Evolutionary conservation across 2,113 vertebrate species (phyloP).

Genomic region (Pangasianodon gigas): DNA sequence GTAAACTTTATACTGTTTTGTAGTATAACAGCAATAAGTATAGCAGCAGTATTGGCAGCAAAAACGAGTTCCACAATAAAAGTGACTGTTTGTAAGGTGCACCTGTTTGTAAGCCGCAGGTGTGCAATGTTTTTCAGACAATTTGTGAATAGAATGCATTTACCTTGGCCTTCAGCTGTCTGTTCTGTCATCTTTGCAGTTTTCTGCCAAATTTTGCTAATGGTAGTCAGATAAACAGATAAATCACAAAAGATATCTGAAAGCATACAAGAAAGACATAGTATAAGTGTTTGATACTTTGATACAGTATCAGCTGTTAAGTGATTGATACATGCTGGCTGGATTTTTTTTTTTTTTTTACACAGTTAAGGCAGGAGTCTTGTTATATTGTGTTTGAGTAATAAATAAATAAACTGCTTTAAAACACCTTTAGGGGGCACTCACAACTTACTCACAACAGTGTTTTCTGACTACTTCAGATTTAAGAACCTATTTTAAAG

Average conservation of each 20-base stretch:
- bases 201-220: constrained; percentile 59
- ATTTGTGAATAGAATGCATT: neutral
- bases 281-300: neutral
- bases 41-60: too few relatives aligned
- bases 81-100: too few relatives aligned
- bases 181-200: constrained; percentile 55
- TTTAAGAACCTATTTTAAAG: neutral
- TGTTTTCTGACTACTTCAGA: constrained; percentile 14
- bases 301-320: neutral
- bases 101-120: too few relatives aligned
- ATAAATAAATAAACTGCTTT: neutral
- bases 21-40: too few relatives aligned
- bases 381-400: neutral
- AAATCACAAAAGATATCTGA: constrained; percentile 17
- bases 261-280: constrained; percentile 9
- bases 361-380: neutral
- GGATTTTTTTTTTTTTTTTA: too few relatives aligned
- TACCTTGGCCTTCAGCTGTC: constrained; percentile 63
- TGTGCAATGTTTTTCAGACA: neutral
- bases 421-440: constrained; percentile 29
- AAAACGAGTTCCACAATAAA: too few relatives aligned
- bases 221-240: neutral
- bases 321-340: neutral
- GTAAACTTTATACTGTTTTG: neutral
- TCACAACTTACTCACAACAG: neutral